Evolutionary conservation across 2,797 vertebrate species (phyloP).

Genomic region (Phalloptychus januarius): DNA sequence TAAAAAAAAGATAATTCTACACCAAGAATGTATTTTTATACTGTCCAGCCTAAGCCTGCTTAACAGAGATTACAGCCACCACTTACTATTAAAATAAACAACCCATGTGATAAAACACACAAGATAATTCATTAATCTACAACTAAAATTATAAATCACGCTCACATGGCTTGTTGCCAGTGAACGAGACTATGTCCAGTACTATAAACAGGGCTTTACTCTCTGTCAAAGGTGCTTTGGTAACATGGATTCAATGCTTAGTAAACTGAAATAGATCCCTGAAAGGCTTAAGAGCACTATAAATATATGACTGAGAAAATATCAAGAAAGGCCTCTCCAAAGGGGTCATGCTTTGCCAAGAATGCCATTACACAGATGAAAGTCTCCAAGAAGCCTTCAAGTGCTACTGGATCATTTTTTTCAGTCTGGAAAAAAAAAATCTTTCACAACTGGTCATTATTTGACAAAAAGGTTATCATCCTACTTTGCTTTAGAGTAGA

Average conservation of each 20-base stretch:
- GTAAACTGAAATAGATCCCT: conserved; percentile 50
- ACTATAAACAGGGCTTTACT: conserved; percentile 36
- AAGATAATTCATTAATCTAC: conserved; percentile 29
- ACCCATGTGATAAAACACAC: conserved; percentile 16
- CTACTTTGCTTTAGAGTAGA: conserved; percentile 13
- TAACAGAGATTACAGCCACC: conserved; percentile 6
- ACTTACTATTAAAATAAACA: conserved; percentile 22
- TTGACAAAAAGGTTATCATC: conserved; percentile 2
- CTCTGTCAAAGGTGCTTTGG: conserved; percentile 37
- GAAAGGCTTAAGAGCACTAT: conserved; percentile 47
- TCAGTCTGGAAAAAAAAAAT: conserved; percentile 15
- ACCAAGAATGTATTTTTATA: background rate
- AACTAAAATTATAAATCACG: conserved; percentile 34
- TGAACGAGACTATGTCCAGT: conserved; percentile 25
- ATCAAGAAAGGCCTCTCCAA: conserved; percentile 35
- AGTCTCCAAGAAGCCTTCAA: conserved; percentile 45
- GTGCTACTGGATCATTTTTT: conserved; percentile 50
- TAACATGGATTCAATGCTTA: conserved; percentile 39
- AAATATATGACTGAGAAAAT: conserved; percentile 59
- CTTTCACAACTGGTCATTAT: conserved; percentile 2
- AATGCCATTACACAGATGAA: conserved; percentile 72
- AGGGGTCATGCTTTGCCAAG: conserved; percentile 56
- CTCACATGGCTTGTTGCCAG: conserved; percentile 3
- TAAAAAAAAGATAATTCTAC: background rate
- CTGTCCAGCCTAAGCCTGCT: background rate